A percentile compares a stretch with the other conserved stretches of the same genome.
These are phyloP conservation scores for Rambutsinella grinnellia DNA, from an alignment of 2,888 invertebrate species.

Conservation along the genomic window DNA sequence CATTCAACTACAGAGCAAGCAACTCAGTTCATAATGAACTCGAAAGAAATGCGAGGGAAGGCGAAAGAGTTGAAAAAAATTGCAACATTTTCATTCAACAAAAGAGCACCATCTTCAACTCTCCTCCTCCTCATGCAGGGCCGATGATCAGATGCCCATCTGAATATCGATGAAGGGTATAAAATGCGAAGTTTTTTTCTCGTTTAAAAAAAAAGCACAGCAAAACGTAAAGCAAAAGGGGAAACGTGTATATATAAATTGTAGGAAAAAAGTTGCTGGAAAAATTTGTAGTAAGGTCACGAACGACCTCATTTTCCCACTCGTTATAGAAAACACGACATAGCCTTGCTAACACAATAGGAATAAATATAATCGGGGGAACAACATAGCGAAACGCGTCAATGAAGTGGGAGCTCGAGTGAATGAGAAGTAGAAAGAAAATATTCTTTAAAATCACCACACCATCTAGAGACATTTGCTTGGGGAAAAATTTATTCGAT, in stretches of 20 bases:
- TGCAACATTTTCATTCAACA: slow-evolving; percentile 10
- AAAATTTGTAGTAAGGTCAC: slow-evolving; percentile 52
- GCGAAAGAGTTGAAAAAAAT: slow-evolving; percentile 7
- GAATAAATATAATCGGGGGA: slow-evolving; percentile 1
- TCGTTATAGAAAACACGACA: slow-evolving; percentile 53
- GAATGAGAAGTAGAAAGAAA: slow-evolving; percentile 7
- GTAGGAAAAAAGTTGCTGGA: not conserved
- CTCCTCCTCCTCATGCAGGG: not conserved
- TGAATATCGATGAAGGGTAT: slow-evolving; percentile 48
- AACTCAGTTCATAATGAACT: slow-evolving; percentile 4
- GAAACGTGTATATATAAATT: not conserved
- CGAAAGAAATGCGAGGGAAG: not conserved
- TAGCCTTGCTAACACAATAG: slow-evolving; percentile 11
- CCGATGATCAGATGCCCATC: slow-evolving; percentile 41
- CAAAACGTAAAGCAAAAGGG: slow-evolving; percentile 6
- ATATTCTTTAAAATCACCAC: slow-evolving; percentile 43
- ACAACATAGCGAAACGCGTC: slow-evolving; percentile 31
- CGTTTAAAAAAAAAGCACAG: slow-evolving; percentile 20
- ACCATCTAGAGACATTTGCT: no score
- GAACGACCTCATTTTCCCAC: slow-evolving; percentile 53
- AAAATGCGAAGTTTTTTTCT: no score
- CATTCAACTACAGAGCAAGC: not conserved
- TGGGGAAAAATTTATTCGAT: slow-evolving; percentile 5
- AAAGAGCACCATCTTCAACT: slow-evolving; percentile 11
- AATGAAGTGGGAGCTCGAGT: slow-evolving; percentile 27